Conservation (phyloP, 2,113 vertebrate genomes). For the Isurus oxyrinchus region DNA sequence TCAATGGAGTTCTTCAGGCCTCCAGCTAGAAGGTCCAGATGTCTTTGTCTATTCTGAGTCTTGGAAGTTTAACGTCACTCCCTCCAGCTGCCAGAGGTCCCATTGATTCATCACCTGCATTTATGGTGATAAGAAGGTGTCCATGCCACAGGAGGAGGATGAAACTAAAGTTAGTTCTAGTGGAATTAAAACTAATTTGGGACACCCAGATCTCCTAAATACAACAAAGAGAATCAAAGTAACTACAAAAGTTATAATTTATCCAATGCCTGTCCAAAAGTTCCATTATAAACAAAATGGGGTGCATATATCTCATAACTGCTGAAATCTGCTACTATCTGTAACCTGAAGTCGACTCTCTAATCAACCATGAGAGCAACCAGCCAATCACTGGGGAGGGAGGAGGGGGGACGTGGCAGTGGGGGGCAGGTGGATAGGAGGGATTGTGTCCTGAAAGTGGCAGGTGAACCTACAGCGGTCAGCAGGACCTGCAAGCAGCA, state of each 20-base stretch:
- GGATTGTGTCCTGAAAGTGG: no score
- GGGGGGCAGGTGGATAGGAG: no score
- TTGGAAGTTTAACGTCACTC: neutral
- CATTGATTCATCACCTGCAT: neutral
- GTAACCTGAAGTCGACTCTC: neutral
- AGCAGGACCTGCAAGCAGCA: no score
- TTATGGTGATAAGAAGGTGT: neutral
- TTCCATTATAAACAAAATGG: no score
- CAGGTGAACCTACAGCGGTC: no score
- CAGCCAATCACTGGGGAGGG: no score
- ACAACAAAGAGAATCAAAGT: neutral
- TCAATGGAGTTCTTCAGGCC: neutral
- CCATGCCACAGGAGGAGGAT: neutral
- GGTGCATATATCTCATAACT: no score
- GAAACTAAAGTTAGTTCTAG: neutral
- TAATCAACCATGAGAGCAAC: neutral
- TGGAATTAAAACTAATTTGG: neutral
- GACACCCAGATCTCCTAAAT: neutral
- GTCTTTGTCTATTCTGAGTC: no score
- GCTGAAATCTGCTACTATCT: neutral
- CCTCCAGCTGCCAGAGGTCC: neutral
- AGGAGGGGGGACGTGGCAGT: no score
- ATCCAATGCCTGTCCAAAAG: no score
- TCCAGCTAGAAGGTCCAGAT: neutral
- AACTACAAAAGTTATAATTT: no score